Base-by-base conservation (phyloP, 2,113 vertebrate genomes). In the Dicaeum eximium region DNA sequence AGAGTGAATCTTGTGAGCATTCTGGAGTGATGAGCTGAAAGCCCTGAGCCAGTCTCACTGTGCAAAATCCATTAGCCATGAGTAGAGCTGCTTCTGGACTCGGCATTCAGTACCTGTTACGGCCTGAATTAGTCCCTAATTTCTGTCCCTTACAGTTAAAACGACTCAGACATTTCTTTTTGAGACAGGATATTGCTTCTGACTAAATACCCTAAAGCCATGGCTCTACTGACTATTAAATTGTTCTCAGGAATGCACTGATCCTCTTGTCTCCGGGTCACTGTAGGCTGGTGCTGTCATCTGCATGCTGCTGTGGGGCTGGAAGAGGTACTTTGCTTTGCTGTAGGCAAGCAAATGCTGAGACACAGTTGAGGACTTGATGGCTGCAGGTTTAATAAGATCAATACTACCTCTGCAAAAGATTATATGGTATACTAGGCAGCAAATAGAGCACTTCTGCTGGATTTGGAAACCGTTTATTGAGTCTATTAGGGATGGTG, bases 371-470 rank as follows among this genome's bases (percentile, higher is more conserved):
- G 61, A 93, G 93, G 93, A 80, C 80, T 81, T 44, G 37, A 77
- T 96, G 97, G 95, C 93, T 92, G 94, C 91, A 95, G 93, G 96
- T 97, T 96, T 97, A 97, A 95, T 92, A 97, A 98, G 97, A 98
- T 98, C 97, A 97, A 98, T 98, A 97, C 92, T 90, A 97, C 96
- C 97, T 97, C 95, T 96, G 94, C 95, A 96, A 92, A 97, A 97
- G 97, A 98, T 98, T 98, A 98, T 97, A 98, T 98, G 97, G 96
- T 97, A 85, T 97, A 95, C 96, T 98, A 98, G 96, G 97, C 98
- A 98, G 98, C 97, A 98, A 98, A 98, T 97, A 98, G 98, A 97
- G 96, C 98, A 96, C 97, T 97, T 97, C 90, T 97, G 94, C 93
- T 96, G 97, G 95, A 96, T 98, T 98, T 97, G 94, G 97, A 97